These are phyloP conservation scores for Bucorvus abyssinicus DNA, from an alignment of 2,797 vertebrate genomes.

Conservation along the genomic window DNA sequence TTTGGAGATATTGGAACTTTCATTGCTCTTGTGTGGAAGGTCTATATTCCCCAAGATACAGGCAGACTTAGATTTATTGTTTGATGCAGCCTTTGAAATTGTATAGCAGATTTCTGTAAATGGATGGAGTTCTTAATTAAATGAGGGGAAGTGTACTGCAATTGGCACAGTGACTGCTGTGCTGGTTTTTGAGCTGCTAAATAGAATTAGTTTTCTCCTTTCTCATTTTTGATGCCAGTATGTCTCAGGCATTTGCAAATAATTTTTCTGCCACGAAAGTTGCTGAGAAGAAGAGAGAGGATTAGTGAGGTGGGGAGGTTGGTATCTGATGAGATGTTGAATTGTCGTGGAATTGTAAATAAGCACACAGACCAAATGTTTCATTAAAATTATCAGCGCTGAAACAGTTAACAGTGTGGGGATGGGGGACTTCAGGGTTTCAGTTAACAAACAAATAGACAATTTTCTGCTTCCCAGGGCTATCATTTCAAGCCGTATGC, in stretches of 20 bases:
- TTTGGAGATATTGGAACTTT: background rate
- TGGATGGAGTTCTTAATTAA: background rate
- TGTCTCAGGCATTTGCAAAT: background rate
- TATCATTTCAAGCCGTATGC: background rate
- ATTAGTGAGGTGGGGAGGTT: background rate
- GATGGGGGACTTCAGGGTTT: background rate
- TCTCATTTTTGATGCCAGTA: fast-evolving
- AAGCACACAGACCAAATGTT: background rate
- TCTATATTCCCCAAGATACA: background rate
- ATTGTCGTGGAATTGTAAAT: background rate
- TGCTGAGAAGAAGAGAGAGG: background rate
- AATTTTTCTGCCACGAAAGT: background rate
- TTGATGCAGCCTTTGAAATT: background rate
- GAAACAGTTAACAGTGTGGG: background rate
- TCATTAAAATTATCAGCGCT: background rate
- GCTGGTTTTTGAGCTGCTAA: background rate
- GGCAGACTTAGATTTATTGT: background rate
- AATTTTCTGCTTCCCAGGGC: background rate
- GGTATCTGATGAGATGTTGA: background rate
- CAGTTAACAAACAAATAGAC: background rate
- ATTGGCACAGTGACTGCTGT: background rate
- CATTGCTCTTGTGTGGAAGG: background rate
- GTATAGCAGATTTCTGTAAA: background rate
- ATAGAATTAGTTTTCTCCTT: background rate
- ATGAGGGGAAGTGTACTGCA: background rate